Conservation (phyloP, 2,797 vertebrate species). For the Yasuhikotakia modesta region DNA sequence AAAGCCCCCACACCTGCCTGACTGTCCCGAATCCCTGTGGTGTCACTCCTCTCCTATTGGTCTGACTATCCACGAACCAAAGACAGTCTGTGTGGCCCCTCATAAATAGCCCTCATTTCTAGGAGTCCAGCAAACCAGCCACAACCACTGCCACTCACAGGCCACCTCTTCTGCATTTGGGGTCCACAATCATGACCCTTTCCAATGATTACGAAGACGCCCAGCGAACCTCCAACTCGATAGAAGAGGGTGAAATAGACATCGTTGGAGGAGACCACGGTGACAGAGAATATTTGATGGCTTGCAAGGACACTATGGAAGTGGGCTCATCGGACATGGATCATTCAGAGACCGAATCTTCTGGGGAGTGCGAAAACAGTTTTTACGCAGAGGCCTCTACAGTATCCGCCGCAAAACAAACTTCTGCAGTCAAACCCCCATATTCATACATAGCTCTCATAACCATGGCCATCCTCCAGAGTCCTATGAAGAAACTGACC, state of each 20-base stretch:
- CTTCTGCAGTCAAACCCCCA: slow-evolving; percentile 81
- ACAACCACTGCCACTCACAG: not conserved
- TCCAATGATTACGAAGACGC: slow-evolving; percentile 68
- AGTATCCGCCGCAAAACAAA: slow-evolving; percentile 61
- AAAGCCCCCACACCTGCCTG: slow-evolving; percentile 60
- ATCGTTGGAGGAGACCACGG: slow-evolving; percentile 71
- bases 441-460: slow-evolving; percentile 94
- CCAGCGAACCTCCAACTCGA: slow-evolving; percentile 59
- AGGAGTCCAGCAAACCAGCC: slow-evolving; percentile 46
- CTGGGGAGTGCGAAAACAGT: slow-evolving; percentile 67
- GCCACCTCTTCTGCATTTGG: slow-evolving; percentile 17
- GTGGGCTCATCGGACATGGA: slow-evolving; percentile 65
- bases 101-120: slow-evolving; percentile 72
- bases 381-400: slow-evolving; percentile 65
- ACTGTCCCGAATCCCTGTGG: slow-evolving; percentile 64
- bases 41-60: slow-evolving; percentile 75
- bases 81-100: slow-evolving; percentile 58
- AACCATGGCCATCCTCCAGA: slow-evolving; percentile 92
- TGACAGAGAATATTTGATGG: slow-evolving; percentile 48
- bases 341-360: slow-evolving; percentile 71
- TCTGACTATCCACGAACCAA: slow-evolving; percentile 68
- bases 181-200: slow-evolving; percentile 72
- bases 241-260: slow-evolving; percentile 74
- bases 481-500: slow-evolving; percentile 85
- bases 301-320: slow-evolving; percentile 51